These are phyloP conservation scores for Lepilemur ruficaudatus DNA, from an alignment of 2,797 vertebrate genomes.

Conservation along the genomic window DNA sequence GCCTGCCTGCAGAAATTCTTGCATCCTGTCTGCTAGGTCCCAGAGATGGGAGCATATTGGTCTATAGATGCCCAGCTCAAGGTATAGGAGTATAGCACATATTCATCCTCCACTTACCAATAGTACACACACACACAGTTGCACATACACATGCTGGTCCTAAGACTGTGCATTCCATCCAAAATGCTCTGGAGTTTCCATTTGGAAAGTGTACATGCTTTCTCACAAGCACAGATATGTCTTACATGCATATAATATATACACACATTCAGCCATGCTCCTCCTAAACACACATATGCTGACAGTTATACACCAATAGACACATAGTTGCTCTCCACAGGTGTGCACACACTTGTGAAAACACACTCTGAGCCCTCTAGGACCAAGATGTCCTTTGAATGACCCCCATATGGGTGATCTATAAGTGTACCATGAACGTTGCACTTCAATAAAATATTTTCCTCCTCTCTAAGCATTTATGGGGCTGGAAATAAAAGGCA, in stretches of 20 bases:
- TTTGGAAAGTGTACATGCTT: neutral
- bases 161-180: neutral
- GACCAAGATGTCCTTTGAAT: neutral
- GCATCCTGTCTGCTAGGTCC: neutral
- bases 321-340: neutral
- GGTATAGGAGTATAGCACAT: neutral
- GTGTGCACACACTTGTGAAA: neutral
- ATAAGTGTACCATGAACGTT: constrained; percentile 9
- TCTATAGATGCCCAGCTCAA: neutral
- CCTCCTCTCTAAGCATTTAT: neutral
- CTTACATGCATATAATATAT: neutral
- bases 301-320: neutral
- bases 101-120: neutral
- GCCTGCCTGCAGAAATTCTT: neutral
- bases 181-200: neutral
- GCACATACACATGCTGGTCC: neutral
- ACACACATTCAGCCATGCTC: neutral
- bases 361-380: neutral
- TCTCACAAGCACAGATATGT: neutral
- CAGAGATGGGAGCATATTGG: neutral
- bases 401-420: neutral
- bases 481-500: neutral
- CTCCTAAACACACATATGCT: neutral
- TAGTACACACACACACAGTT: neutral
- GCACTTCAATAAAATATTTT: constrained; percentile 51